phyloP scores from a whole-genome alignment of 2,113 vertebrate species.

The Xyliphius kryptos region DNA sequence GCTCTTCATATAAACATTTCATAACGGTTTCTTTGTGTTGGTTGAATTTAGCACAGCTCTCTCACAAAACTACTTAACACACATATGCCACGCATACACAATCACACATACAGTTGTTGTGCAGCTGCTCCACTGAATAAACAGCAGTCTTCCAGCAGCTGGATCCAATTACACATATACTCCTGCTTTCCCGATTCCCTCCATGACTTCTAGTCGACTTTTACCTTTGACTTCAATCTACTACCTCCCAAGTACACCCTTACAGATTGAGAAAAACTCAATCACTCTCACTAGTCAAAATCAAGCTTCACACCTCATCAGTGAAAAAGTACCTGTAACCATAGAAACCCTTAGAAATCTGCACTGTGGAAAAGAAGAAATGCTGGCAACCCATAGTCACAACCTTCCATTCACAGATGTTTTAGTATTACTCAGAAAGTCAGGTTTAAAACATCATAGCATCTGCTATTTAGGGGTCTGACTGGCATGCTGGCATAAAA shows the following conservation, averaged over 20 bases:
- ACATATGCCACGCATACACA: constrained; percentile 5
- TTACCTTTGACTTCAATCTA: constrained; percentile 52
- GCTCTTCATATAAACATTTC: too few species aligned
- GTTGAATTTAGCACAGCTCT: not conserved
- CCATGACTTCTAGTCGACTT: constrained; percentile 46
- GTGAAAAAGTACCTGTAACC: too few species aligned
- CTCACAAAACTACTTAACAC: not conserved
- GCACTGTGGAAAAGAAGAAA: too few species aligned
- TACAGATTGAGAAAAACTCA: too few species aligned
- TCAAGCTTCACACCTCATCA: not conserved
- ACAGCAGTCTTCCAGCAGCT: constrained; percentile 52
- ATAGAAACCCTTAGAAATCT: too few species aligned
- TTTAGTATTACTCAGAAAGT: too few species aligned
- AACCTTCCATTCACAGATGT: too few species aligned
- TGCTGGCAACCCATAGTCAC: too few species aligned
- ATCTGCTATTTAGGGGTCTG: constrained; percentile 66
- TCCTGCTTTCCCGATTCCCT: constrained; percentile 49
- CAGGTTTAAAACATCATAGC: too few species aligned
- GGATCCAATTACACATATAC: constrained; percentile 52
- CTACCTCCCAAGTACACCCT: constrained; percentile 14
- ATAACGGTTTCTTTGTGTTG: too few species aligned
- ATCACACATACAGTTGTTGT: constrained; percentile 38
- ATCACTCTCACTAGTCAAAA: constrained; percentile 1
- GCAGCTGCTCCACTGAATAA: constrained; percentile 50
- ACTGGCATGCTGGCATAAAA: constrained; percentile 69